Conservation (phyloP, 2,797 vertebrate genomes). For the Labroides dimidiatus region DNA sequence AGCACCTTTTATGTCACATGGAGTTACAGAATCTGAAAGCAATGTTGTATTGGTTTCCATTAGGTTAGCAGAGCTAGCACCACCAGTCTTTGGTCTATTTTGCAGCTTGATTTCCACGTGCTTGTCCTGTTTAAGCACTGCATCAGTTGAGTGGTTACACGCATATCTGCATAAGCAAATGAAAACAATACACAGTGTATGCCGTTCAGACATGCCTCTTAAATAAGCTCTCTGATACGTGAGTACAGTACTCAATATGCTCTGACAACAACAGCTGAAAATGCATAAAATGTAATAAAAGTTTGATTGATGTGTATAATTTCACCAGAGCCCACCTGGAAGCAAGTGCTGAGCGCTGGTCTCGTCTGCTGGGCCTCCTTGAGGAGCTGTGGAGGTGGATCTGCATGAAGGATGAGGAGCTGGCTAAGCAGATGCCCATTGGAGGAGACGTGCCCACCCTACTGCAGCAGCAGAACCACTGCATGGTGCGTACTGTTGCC, state of each 20-base stretch:
- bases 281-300: conserved; percentile 8
- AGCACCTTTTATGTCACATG: too few species aligned
- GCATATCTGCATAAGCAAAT: not conserved
- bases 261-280: not conserved
- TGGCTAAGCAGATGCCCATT: conserved; percentile 96
- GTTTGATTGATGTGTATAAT: conserved; percentile 5
- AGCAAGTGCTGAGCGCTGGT: conserved; percentile 96
- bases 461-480: conserved; percentile 93
- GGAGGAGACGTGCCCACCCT: conserved; percentile 95
- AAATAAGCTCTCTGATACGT: not conserved
- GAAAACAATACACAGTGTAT: not conserved
- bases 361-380: conserved; percentile 88
- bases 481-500: conserved; percentile 75
- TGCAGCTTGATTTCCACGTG: too few species aligned
- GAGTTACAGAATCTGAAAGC: too few species aligned
- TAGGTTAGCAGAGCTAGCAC: too few species aligned
- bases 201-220: not conserved
- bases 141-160: too few species aligned
- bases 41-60: too few species aligned
- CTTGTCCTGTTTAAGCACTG: too few species aligned
- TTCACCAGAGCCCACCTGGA: conserved; percentile 92
- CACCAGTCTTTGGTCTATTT: too few species aligned
- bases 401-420: conserved; percentile 92
- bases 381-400: conserved; percentile 97
- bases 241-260: not conserved